phyloP scores from a whole-genome alignment of 2,113 vertebrate genomes.

The Gracilinanus agilis region DNA sequence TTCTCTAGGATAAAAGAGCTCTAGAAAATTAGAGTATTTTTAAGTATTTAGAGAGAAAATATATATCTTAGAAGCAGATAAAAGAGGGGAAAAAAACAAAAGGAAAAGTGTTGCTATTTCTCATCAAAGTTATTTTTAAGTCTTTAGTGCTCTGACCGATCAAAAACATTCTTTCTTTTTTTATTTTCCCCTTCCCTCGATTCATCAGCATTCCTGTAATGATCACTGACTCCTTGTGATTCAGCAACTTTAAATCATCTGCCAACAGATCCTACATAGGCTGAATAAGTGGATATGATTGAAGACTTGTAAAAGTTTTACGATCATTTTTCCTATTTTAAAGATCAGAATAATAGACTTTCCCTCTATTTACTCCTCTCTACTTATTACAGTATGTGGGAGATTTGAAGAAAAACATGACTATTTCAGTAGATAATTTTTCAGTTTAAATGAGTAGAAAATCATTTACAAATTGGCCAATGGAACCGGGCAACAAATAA shows the following conservation, averaged over 20 bases:
- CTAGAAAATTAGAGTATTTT: neutral
- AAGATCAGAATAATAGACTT: slow-evolving; percentile 53
- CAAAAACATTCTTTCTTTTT: slow-evolving; percentile 33
- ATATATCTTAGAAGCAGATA: neutral
- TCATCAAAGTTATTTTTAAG: neutral
- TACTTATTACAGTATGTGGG: slow-evolving; percentile 43
- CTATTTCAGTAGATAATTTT: slow-evolving; percentile 49
- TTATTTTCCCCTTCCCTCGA: neutral
- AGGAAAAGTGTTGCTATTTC: neutral
- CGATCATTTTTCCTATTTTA: slow-evolving; percentile 47
- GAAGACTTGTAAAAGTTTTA: slow-evolving; percentile 42
- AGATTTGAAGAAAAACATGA: slow-evolving; percentile 55
- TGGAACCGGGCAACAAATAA: slow-evolving; percentile 13
- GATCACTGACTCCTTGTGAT: neutral
- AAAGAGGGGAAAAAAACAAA: neutral
- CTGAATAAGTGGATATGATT: slow-evolving; percentile 25
- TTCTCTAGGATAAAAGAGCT: neutral
- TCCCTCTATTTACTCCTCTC: slow-evolving; percentile 30
- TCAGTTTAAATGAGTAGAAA: slow-evolving; percentile 29
- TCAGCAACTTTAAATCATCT: slow-evolving; percentile 54
- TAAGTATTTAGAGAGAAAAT: slow-evolving; percentile 14
- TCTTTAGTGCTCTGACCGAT: slow-evolving; percentile 19
- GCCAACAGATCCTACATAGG: neutral
- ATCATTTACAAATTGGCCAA: slow-evolving; percentile 58
- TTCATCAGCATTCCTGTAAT: neutral